These are phyloP conservation scores for Brachionus manjavacas DNA, from an alignment of 1,140 invertebrate species.

Conservation along the genomic window DNA sequence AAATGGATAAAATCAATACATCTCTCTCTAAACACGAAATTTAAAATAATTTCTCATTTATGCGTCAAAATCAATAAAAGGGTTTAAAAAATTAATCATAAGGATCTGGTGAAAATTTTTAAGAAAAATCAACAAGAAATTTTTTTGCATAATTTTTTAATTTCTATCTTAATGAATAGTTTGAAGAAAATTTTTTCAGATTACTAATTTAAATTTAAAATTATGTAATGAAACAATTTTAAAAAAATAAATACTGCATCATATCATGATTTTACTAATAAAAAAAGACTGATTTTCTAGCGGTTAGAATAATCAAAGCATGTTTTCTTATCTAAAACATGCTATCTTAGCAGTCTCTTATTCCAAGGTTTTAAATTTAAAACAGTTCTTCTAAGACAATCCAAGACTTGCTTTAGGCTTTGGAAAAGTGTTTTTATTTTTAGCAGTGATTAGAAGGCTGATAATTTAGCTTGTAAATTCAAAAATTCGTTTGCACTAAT, in stretches of 20 bases:
- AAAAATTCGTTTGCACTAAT: not conserved
- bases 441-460: not conserved
- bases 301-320: not conserved
- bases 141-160: not conserved
- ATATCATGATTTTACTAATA: no score
- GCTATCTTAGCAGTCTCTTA: not conserved
- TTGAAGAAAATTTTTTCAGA: not conserved
- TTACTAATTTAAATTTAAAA: not conserved
- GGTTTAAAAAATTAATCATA: not conserved
- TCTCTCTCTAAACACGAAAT: not conserved
- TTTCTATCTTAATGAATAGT: not conserved
- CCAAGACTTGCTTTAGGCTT: not conserved
- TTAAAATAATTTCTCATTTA: not conserved
- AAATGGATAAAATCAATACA: not conserved
- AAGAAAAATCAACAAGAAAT: no score
- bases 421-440: not conserved
- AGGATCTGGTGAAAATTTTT: no score
- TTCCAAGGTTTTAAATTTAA: not conserved
- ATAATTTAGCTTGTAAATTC: not conserved
- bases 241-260: not conserved
- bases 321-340: not conserved
- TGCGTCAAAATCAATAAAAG: not conserved
- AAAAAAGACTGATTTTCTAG: not conserved
- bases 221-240: not conserved
- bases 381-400: not conserved